Evolutionary conservation across 2,888 invertebrate genomes (phyloP).

Genomic region (Cataglyphis altisquamis): DNA sequence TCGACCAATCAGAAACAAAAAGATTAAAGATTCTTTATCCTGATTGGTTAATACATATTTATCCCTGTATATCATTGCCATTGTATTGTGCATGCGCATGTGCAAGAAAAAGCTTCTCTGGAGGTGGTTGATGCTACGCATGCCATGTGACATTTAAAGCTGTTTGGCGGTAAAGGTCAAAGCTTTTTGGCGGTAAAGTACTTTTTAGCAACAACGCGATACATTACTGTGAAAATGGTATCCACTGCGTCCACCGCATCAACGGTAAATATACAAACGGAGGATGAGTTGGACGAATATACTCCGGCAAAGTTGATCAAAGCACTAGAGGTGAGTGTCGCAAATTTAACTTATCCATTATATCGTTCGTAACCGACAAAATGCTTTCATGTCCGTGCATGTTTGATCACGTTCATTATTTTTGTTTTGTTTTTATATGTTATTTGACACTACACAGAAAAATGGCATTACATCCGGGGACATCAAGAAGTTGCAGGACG

Average conservation of each 20-base stretch:
- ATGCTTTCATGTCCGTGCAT: neutral
- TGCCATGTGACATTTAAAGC: neutral
- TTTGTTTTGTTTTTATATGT: neutral
- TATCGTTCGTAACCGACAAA: neutral
- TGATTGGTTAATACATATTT: too few species aligned
- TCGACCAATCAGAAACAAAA: too few species aligned
- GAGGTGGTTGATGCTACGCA: neutral
- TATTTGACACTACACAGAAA: slow-evolving; percentile 88
- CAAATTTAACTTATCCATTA: neutral
- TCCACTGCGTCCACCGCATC: slow-evolving; percentile 74
- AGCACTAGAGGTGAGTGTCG: slow-evolving; percentile 78
- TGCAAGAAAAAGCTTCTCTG: too few species aligned
- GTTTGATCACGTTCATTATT: neutral
- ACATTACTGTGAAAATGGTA: slow-evolving; percentile 62
- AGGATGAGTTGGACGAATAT: slow-evolving; percentile 77
- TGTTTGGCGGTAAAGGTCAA: slow-evolving; percentile 17
- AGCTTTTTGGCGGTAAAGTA: neutral
- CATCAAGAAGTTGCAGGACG: slow-evolving; percentile 96
- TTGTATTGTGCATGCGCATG: too few species aligned
- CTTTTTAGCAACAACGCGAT: too few species aligned
- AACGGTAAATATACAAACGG: slow-evolving; percentile 75
- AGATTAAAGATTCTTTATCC: too few species aligned
- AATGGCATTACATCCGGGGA: slow-evolving; percentile 96
- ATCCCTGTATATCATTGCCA: too few species aligned
- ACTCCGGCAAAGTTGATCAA: slow-evolving; percentile 80